Conservation (phyloP, 2,113 vertebrate species). For the Zapus hudsonius region DNA sequence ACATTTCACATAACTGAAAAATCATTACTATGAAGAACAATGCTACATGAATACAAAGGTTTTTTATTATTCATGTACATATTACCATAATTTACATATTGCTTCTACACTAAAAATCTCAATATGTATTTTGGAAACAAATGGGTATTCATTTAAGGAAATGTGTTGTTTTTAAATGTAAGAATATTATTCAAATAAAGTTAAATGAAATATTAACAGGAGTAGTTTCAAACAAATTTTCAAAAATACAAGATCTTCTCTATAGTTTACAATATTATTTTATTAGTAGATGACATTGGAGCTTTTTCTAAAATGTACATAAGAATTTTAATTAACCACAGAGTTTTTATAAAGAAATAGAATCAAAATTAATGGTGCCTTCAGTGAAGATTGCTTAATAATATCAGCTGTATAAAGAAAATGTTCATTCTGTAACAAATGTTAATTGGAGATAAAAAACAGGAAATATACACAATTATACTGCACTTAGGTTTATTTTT, state of each 20-base stretch:
- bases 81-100: background rate
- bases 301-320: background rate
- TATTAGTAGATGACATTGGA: background rate
- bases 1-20: background rate
- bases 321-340: slow-evolving; percentile 62
- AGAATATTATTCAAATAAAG: slow-evolving; percentile 11
- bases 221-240: background rate
- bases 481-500: slow-evolving; percentile 15
- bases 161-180: background rate
- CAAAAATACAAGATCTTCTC: background rate
- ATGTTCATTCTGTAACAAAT: slow-evolving; percentile 62
- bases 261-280: background rate
- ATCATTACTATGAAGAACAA: background rate
- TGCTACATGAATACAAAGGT: background rate
- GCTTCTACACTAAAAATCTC: background rate
- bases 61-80: background rate
- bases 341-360: slow-evolving; percentile 50
- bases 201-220: background rate
- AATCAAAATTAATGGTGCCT: slow-evolving; percentile 69
- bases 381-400: slow-evolving; percentile 63
- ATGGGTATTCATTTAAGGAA: background rate
- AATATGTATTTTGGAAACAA: background rate
- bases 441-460: slow-evolving; percentile 65
- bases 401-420: slow-evolving; percentile 61
- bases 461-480: slow-evolving; percentile 57